Percentiles rank a stretch among this genome's conserved stretches.
Evolutionary conservation across 2,113 vertebrate species (phyloP).

Genomic region (Oncorhynchus tshawytscha): DNA sequence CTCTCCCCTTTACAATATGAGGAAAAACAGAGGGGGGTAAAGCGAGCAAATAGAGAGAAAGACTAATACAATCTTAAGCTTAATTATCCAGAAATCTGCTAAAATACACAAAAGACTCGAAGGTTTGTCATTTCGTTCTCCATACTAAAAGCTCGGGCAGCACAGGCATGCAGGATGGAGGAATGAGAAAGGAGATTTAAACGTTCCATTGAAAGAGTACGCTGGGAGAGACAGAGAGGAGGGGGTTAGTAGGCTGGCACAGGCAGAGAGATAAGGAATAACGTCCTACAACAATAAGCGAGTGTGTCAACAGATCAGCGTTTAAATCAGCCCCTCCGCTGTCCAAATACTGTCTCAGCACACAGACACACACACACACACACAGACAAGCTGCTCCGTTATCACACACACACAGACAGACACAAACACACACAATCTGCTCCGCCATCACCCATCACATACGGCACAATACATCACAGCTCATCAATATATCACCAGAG

Average conservation of each 20-base stretch:
- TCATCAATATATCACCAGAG: constrained; percentile 49
- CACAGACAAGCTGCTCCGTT: neutral
- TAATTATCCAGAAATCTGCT: constrained; percentile 57
- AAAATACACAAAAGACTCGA: constrained; percentile 46
- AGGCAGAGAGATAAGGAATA: constrained; percentile 58
- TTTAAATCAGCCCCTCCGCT: constrained; percentile 37
- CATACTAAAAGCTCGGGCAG: constrained; percentile 27
- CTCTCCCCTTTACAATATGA: constrained; percentile 59
- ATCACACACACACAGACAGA: neutral
- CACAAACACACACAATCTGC: constrained; percentile 18
- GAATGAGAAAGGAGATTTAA: neutral
- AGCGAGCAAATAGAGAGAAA: constrained; percentile 28
- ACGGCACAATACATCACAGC: constrained; percentile 28
- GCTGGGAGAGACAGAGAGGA: constrained; percentile 13
- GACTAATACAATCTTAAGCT: constrained; percentile 49
- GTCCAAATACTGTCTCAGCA: constrained; percentile 39
- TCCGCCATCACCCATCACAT: constrained; percentile 33
- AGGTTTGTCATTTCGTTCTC: neutral
- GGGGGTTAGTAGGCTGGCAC: constrained; percentile 11
- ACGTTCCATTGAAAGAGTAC: constrained; percentile 18
- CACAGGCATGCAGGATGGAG: neutral
- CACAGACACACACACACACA: constrained; percentile 26
- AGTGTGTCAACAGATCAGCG: constrained; percentile 63
- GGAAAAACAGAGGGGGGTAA: constrained; percentile 33
- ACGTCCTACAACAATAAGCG: constrained; percentile 67